These are phyloP conservation scores for Speoplatyrhinus poulsoni DNA, from an alignment of 2,113 vertebrate genomes.

Conservation along the genomic window DNA sequence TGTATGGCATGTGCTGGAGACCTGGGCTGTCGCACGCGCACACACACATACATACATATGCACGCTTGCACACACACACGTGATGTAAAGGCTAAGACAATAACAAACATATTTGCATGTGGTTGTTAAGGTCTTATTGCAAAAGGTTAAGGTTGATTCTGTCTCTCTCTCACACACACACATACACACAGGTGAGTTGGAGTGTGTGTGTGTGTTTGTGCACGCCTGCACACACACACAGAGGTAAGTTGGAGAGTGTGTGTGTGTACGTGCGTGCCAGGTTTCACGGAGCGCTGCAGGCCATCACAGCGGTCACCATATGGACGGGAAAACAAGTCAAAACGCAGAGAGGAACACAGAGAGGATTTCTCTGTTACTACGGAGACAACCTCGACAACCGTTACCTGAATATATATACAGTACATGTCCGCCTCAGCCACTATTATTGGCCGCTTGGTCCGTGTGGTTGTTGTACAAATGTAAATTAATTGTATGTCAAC, in stretches of 20 bases:
- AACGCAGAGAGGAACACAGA: conserved; percentile 27
- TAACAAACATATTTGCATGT: neutral
- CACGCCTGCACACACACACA: conserved; percentile 27
- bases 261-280: conserved; percentile 54
- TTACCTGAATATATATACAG: neutral
- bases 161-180: conserved; percentile 10
- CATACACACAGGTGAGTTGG: conserved; percentile 39
- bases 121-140: neutral
- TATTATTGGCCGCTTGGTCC: too few relatives aligned
- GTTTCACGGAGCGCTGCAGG: conserved; percentile 64
- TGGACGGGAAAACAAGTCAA: conserved; percentile 65
- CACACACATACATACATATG: too few relatives aligned
- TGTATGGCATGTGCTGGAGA: conserved; percentile 2
- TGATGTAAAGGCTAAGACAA: too few relatives aligned
- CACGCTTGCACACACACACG: too few relatives aligned
- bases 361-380: neutral
- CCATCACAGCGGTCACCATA: conserved; percentile 78
- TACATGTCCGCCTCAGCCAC: too few relatives aligned
- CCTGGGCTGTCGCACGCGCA: too few relatives aligned
- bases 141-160: neutral
- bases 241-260: conserved; percentile 40
- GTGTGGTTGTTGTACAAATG: too few relatives aligned
- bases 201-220: conserved; percentile 32
- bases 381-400: neutral
- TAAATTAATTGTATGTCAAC: too few relatives aligned